Conservation (phyloP, 2,888 invertebrate genomes). For the Drosophila birchii region DNA sequence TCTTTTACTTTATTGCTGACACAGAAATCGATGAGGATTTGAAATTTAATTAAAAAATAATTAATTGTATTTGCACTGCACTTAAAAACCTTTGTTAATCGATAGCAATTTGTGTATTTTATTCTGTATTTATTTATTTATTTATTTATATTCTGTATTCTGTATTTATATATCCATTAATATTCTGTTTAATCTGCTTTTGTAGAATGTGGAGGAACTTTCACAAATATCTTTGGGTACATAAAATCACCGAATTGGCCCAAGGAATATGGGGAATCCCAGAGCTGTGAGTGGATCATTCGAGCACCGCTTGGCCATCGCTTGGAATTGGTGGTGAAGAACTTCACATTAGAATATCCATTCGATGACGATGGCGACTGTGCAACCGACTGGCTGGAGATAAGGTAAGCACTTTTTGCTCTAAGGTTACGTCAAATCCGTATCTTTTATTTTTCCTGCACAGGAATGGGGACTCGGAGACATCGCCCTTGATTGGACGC, state of each 20-base stretch:
- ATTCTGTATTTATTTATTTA: too few relatives aligned
- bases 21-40: not conserved
- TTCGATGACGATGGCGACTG: conserved; percentile 83
- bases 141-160: too few relatives aligned
- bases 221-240: conserved; percentile 88
- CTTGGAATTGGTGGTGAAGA: conserved; percentile 89
- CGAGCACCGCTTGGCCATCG: conserved; percentile 90
- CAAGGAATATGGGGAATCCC: conserved; percentile 87
- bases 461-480: conserved; percentile 90
- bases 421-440: not conserved
- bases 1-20: not conserved
- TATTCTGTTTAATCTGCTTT: not conserved
- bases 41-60: too few relatives aligned
- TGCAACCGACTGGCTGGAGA: conserved; percentile 89
- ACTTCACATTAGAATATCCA: conserved; percentile 88
- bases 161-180: not conserved
- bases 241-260: conserved; percentile 94
- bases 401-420: conserved; percentile 85
- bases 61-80: too few relatives aligned
- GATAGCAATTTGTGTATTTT: not conserved
- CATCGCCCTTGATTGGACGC: conserved; percentile 91
- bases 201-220: conserved; percentile 90
- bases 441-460: not conserved
- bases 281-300: conserved; percentile 92
- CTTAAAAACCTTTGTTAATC: too few relatives aligned